These are phyloP conservation scores for Phrynosoma blainvillii DNA, from an alignment of 2,113 vertebrate species.

Conservation along the genomic window DNA sequence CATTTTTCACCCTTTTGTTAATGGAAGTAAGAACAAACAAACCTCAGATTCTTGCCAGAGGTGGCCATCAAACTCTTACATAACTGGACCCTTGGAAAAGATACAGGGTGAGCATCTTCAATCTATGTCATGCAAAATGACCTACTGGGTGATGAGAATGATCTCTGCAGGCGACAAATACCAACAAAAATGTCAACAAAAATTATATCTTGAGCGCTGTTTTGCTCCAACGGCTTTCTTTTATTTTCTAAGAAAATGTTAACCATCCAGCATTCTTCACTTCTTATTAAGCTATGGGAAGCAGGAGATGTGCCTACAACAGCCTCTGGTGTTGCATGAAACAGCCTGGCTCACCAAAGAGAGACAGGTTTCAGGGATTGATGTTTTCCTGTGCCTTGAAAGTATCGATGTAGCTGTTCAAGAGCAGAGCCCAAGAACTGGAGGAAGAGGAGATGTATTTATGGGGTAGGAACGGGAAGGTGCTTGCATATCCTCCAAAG, in stretches of 20 bases:
- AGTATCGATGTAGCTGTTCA: background rate
- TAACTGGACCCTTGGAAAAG: fast-evolving
- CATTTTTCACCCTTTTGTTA: background rate
- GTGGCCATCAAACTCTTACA: background rate
- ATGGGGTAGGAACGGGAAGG: background rate
- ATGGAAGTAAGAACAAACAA: background rate
- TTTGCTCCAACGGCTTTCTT: background rate
- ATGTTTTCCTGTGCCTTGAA: background rate
- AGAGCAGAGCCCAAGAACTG: background rate
- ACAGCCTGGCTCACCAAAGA: background rate
- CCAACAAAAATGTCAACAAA: background rate
- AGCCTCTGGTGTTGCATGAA: background rate
- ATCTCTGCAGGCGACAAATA: background rate
- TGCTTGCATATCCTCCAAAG: background rate
- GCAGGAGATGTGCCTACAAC: background rate
- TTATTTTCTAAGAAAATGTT: background rate
- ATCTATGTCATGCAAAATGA: background rate
- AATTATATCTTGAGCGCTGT: background rate
- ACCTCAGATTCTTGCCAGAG: background rate
- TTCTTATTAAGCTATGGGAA: background rate
- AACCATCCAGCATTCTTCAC: background rate
- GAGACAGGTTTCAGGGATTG: background rate
- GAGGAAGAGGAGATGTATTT: background rate
- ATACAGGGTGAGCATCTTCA: background rate
- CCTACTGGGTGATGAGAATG: background rate